A percentile compares a stretch with the other conserved stretches of the same genome.
Conservation (phyloP, 2,113 vertebrate species). For the Mobula hypostoma region DNA sequence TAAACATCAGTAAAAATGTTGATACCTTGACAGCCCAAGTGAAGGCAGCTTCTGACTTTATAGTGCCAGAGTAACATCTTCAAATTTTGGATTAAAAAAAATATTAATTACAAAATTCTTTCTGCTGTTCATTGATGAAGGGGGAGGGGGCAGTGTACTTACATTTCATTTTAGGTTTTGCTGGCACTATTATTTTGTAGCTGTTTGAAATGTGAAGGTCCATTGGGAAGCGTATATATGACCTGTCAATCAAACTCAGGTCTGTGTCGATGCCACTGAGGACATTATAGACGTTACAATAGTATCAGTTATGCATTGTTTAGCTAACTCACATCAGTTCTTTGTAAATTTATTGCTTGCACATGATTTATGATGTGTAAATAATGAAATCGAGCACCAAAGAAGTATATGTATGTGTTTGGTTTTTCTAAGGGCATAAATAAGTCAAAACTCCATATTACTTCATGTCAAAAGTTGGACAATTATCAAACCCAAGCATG, state of each 20-base stretch:
- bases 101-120: not conserved
- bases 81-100: not conserved
- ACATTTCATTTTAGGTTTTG: not conserved
- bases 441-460: not conserved
- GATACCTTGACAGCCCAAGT: not conserved
- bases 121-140: not conserved
- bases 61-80: not conserved
- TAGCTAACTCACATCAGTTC: not conserved
- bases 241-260: not conserved
- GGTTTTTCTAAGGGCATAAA: not conserved
- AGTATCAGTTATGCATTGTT: not conserved
- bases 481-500: not conserved
- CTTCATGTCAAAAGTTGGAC: not conserved
- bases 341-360: not conserved
- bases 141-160: not conserved
- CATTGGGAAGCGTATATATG: not conserved
- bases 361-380: not conserved
- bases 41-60: not conserved
- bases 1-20: not conserved
- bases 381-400: not conserved
- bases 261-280: not conserved
- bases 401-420: not conserved
- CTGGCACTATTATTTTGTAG: not conserved
- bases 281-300: conserved; percentile 3
- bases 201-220: not conserved